Evolutionary conservation across 1,140 invertebrate genomes (phyloP).

Genomic region (Leptopilina boulardi): DNA sequence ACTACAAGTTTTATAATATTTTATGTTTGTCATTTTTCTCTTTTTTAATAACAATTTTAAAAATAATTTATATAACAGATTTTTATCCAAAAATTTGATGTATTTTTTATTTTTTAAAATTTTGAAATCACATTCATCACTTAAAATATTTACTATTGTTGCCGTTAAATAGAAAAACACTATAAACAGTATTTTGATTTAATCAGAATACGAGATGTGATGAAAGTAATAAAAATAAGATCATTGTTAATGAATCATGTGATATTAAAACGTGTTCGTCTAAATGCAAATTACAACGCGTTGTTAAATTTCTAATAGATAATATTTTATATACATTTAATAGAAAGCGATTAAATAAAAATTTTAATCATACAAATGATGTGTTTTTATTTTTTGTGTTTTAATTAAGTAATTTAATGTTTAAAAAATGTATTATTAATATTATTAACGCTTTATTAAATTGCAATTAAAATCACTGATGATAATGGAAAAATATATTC

Average conservation of each 20-base stretch:
- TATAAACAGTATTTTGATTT: slow-evolving; percentile 32
- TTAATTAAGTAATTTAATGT: background rate
- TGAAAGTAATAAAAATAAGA: slow-evolving; percentile 12
- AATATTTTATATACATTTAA: slow-evolving; percentile 31
- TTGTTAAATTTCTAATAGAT: slow-evolving; percentile 8
- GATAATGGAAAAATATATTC: too few species aligned
- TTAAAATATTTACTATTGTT: background rate
- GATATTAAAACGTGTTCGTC: slow-evolving; percentile 3
- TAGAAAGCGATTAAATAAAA: slow-evolving; percentile 4
- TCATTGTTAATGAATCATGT: background rate
- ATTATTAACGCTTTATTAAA: too few species aligned
- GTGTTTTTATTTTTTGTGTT: background rate
- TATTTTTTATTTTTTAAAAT: background rate
- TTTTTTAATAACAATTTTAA: background rate
- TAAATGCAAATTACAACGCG: slow-evolving; percentile 34
- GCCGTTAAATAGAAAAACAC: background rate
- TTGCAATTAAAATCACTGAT: too few species aligned
- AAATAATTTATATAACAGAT: background rate
- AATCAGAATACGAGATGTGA: slow-evolving; percentile 13
- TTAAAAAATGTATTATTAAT: too few species aligned
- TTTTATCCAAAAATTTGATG: background rate
- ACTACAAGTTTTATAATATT: background rate
- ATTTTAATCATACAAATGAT: background rate
- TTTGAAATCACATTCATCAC: background rate
- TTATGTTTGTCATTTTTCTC: too few species aligned